Conservation (phyloP, 92 coral and sea anemone species). For the Heliopora coerulea region DNA sequence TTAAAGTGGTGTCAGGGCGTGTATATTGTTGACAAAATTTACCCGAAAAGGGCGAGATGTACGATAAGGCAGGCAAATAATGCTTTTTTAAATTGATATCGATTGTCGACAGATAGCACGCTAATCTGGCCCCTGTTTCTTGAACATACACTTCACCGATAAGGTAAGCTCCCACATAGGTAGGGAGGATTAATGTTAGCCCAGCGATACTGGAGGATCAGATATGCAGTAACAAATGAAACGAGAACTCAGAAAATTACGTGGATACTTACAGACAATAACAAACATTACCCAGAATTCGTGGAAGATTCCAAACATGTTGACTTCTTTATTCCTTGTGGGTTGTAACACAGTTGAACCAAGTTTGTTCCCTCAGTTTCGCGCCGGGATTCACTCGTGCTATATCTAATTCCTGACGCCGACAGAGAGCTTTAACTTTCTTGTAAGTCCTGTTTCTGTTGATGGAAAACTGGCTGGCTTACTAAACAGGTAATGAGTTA, state of each 20-base stretch:
- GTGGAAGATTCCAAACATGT: constrained; percentile 13
- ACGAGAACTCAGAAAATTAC: too few relatives aligned
- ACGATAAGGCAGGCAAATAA: constrained; percentile 30
- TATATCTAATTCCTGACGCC: neutral
- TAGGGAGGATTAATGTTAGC: neutral
- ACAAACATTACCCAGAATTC: neutral
- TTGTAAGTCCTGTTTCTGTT: constrained; percentile 6
- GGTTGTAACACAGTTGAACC: neutral
- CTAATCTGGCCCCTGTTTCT: constrained; percentile 45
- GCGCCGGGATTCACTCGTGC: neutral
- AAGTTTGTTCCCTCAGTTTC: neutral
- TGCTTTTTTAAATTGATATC: constrained; percentile 25
- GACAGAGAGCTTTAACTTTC: constrained; percentile 10
- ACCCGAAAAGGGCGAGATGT: constrained; percentile 2
- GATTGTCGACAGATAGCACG: constrained; percentile 46
- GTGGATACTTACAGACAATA: constrained; percentile 20
- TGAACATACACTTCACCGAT: constrained; percentile 17
- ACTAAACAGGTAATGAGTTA: constrained; percentile 43
- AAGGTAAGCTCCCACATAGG: neutral
- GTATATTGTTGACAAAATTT: neutral
- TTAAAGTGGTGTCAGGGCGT: neutral
- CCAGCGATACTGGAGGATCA: too few relatives aligned
- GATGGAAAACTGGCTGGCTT: constrained; percentile 35
- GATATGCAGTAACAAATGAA: too few relatives aligned
- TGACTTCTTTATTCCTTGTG: neutral